Evolutionary conservation across 2,113 vertebrate species (phyloP), one percentile per base, ranked within the genome.

Genomic region (Leucosticte australis): DNA sequence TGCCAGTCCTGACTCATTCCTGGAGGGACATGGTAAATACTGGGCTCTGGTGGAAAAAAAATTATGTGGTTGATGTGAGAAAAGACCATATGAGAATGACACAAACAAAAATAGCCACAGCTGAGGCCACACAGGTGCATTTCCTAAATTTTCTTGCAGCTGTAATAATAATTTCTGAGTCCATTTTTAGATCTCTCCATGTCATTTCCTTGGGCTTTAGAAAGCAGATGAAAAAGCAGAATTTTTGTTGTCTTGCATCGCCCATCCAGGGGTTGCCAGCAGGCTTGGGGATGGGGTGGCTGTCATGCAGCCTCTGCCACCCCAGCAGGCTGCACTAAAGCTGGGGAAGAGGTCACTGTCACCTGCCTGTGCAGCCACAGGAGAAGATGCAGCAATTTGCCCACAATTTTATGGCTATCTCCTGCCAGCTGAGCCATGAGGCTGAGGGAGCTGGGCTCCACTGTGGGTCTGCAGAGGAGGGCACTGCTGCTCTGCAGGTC

Each of bases 1-100:
- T 95, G 94, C 87, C 75, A 69, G 89, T 89, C 95, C 94, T 97
- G 95, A 95, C 94, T 97, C 95, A 97, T 87, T 96, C 81, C 92
- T 94, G 92, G 82, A 89, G 87, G 94, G 89, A 95, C 13, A 3
- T 50, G 90, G 89, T 90, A 91, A 89, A 95, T 97, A 76, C 93
- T 74, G 95, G 89, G 75, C 78, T 91, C 78, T 6, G 3, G 16
- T 85, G 91, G 94, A 95, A 96, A 95, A 93, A 89, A 18, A 50
- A 80, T 56, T 59, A 68, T 31, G 67, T 20, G 74, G 67, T 70
- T 62, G 30, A 57, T 90, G 75, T 86, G 87, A 95, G 90, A 92
- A 94, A 83, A 59, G 80, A 77, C 88, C 35, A 3, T 64, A 63
- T 70, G 67, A 94, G 93, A 89, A 70, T 24, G 71, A 63, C 59